These are phyloP conservation scores for Orbicella faveolata DNA, from an alignment of 64 coral and sea anemone species.

Conservation along the genomic window DNA sequence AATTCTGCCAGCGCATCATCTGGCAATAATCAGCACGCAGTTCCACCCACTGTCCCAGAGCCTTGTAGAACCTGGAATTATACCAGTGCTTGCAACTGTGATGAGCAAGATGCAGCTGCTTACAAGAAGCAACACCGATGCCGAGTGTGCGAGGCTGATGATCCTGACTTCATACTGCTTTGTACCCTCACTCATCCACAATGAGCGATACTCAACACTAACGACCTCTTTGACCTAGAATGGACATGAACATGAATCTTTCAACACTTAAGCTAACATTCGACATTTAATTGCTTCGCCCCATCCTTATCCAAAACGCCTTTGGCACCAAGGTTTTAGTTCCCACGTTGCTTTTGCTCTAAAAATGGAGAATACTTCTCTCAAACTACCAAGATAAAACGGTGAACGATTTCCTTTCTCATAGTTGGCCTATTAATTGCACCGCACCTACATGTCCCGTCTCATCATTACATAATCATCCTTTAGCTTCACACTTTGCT, in stretches of 20 bases:
- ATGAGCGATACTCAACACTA: not conserved
- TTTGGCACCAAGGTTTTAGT: not conserved
- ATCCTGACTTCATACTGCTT: slow-evolving; percentile 27
- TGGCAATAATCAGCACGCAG: not conserved
- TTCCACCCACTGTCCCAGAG: not conserved
- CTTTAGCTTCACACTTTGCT: slow-evolving; percentile 3
- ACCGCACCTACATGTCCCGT: not conserved
- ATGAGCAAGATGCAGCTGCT: not conserved
- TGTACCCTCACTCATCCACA: not conserved
- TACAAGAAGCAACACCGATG: slow-evolving; percentile 21
- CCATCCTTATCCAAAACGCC: not conserved
- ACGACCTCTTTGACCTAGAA: not conserved
- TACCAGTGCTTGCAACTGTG: not conserved
- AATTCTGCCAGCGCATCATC: not conserved
- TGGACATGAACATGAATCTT: not conserved
- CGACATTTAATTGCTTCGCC: slow-evolving; percentile 12
- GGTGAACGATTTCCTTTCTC: not conserved
- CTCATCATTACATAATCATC: slow-evolving; percentile 26
- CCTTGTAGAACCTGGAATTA: slow-evolving; percentile 35
- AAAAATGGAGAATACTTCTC: not conserved
- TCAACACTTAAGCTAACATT: not conserved
- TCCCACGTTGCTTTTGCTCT: not conserved
- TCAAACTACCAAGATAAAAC: not conserved
- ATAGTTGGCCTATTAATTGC: slow-evolving; percentile 32
- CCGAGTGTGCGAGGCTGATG: slow-evolving; percentile 13